Evolutionary conservation across 2,888 invertebrate species (phyloP).

Genomic region (Dasypolia templi): DNA sequence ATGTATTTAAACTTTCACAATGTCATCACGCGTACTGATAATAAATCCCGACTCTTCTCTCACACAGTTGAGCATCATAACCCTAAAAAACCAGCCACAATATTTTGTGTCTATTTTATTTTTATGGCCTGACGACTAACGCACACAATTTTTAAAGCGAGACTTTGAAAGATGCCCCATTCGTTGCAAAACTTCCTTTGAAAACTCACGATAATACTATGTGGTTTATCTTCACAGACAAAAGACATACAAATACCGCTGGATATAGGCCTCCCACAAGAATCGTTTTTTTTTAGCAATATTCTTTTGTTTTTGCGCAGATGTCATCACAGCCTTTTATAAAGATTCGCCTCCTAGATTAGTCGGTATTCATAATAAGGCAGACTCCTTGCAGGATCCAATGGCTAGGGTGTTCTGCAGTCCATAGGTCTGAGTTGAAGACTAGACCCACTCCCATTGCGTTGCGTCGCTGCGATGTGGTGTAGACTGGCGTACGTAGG

Average conservation of each 20-base stretch:
- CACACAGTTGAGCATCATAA: not conserved
- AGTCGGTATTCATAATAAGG: slow-evolving; percentile 96
- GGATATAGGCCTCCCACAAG: not conserved
- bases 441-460: slow-evolving; percentile 98
- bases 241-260: not conserved
- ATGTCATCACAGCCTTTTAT: not conserved
- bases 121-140: not conserved
- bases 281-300: not conserved
- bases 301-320: not conserved
- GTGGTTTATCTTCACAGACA: no score
- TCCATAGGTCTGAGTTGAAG: slow-evolving; percentile 96
- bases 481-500: slow-evolving; percentile 96
- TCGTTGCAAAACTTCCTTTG: not conserved
- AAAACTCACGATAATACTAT: not conserved
- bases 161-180: not conserved
- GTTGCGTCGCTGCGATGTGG: slow-evolving; percentile 95
- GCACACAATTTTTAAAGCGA: not conserved
- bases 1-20: not conserved
- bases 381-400: slow-evolving; percentile 98
- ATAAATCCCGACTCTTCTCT: not conserved
- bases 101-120: not conserved
- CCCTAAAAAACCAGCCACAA: not conserved
- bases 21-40: not conserved
- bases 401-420: slow-evolving; percentile 95
- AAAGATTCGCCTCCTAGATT: slow-evolving; percentile 1